A percentile compares a stretch with the other conserved stretches of the same genome.
These are phyloP conservation scores for Tupiocoris notatus DNA, from an alignment of 2,888 invertebrate species.

Conservation along the genomic window DNA sequence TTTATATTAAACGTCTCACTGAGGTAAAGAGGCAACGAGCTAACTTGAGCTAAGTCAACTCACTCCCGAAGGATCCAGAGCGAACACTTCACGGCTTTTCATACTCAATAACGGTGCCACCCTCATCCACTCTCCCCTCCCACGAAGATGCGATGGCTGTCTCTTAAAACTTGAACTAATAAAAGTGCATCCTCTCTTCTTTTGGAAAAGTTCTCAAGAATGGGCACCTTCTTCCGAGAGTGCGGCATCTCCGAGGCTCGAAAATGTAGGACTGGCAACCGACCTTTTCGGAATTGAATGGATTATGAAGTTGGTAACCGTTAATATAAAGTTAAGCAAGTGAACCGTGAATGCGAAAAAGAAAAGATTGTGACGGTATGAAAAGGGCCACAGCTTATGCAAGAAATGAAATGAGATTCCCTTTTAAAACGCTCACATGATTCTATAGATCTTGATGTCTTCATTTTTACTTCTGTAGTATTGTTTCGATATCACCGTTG, in stretches of 20 bases:
- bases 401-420: too few species aligned
- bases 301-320: constrained; percentile 12
- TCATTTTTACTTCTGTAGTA: too few species aligned
- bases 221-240: not conserved
- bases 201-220: not conserved
- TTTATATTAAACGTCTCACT: constrained; percentile 33
- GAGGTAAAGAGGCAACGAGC: constrained; percentile 30
- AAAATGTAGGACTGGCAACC: not conserved
- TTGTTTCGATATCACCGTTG: too few species aligned
- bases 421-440: too few species aligned
- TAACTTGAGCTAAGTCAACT: constrained; percentile 29
- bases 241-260: not conserved
- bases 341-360: not conserved
- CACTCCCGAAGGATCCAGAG: constrained; percentile 35
- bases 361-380: too few species aligned
- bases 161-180: constrained; percentile 38
- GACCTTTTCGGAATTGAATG: constrained; percentile 36
- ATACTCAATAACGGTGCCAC: constrained; percentile 33
- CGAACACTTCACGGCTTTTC: constrained; percentile 41
- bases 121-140: not conserved
- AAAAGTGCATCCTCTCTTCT: constrained; percentile 11
- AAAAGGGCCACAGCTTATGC: too few species aligned
- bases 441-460: too few species aligned
- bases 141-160: not conserved
- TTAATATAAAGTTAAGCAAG: constrained; percentile 37